Conservation (phyloP, 2,888 invertebrate species). For the Ctenicera cuprea region DNA sequence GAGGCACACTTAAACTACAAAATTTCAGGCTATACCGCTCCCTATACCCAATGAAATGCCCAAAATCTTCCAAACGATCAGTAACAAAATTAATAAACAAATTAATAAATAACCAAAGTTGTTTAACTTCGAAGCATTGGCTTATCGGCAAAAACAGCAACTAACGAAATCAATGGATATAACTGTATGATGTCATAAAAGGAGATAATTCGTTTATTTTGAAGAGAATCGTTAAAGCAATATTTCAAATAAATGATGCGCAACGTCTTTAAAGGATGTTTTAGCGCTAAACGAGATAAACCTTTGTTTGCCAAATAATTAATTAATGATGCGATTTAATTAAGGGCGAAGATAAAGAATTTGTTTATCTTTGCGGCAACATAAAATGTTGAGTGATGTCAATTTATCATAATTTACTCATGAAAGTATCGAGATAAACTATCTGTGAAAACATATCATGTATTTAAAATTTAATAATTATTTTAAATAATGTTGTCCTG, state of each 20-base stretch:
- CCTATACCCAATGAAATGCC: background rate
- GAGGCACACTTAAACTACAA: constrained; percentile 48
- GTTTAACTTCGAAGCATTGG: no score
- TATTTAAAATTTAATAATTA: no score
- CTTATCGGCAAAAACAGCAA: constrained; percentile 2
- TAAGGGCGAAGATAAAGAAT: constrained; percentile 18
- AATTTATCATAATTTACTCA: constrained; percentile 3
- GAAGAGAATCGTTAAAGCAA: constrained; percentile 37
- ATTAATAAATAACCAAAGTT: no score
- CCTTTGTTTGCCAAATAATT: constrained; percentile 43
- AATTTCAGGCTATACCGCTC: background rate
- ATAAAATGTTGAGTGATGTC: constrained; percentile 8
- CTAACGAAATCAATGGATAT: constrained; percentile 6
- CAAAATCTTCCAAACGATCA: background rate
- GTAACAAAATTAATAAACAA: no score
- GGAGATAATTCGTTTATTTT: constrained; percentile 35
- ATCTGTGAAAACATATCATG: no score
- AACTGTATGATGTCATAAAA: constrained; percentile 25
- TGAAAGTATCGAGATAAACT: background rate
- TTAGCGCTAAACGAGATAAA: constrained; percentile 44
- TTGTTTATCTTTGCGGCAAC: background rate
- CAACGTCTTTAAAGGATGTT: constrained; percentile 41
- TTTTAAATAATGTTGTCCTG: no score
- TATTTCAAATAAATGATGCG: constrained; percentile 42
- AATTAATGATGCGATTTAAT: constrained; percentile 44